These are phyloP conservation scores for Lasioglossum morio DNA, from an alignment of 2,888 invertebrate genomes.

Conservation along the genomic window DNA sequence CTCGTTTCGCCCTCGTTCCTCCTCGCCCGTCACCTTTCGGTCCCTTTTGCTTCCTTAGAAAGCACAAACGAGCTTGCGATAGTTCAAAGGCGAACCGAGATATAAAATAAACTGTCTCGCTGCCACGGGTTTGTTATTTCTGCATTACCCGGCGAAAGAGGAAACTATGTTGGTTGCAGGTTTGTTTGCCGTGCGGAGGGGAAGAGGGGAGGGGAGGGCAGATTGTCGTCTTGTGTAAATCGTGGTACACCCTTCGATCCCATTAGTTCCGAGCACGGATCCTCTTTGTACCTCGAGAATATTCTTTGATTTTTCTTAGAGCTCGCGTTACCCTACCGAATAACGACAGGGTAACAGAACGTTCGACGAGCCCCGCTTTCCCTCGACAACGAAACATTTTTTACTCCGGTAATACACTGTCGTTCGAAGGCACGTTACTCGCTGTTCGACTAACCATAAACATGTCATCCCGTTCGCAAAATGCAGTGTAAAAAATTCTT, in stretches of 20 bases:
- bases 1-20: constrained; percentile 18
- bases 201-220: constrained; percentile 33
- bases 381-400: neutral
- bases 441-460: neutral
- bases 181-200: constrained; percentile 51
- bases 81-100: constrained; percentile 75
- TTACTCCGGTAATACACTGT: neutral
- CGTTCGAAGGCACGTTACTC: neutral
- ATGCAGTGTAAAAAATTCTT: neutral
- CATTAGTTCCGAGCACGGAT: constrained; percentile 50
- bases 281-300: constrained; percentile 22
- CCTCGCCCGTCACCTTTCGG: constrained; percentile 56
- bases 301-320: constrained; percentile 12
- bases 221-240: constrained; percentile 69
- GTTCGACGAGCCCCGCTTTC: neutral
- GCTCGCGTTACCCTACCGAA: neutral
- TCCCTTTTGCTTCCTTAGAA: constrained; percentile 63
- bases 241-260: constrained; percentile 60
- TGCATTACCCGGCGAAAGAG: constrained; percentile 75
- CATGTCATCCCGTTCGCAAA: neutral
- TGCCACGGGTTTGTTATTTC: constrained; percentile 77
- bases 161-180: constrained; percentile 69
- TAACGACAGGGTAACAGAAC: constrained; percentile 10
- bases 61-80: constrained; percentile 68
- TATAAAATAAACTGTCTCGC: constrained; percentile 72